These are phyloP conservation scores for Cheilosia soror DNA, from an alignment of 2,888 invertebrate species.

Conservation along the genomic window DNA sequence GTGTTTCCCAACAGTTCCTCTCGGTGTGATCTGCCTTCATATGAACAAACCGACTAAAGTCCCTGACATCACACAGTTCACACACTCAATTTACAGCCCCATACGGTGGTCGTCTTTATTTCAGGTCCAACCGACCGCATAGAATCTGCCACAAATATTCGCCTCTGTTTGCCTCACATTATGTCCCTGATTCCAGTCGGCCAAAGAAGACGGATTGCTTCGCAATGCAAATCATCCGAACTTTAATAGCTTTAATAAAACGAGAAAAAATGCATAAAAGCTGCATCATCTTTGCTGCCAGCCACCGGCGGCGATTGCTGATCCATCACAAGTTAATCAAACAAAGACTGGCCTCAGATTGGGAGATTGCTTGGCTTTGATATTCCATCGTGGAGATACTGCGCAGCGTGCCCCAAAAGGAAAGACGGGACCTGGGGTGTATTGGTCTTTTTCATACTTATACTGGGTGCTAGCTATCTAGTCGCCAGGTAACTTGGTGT, in stretches of 20 bases:
- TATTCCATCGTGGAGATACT: slow-evolving; percentile 14
- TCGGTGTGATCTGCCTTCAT: slow-evolving; percentile 27
- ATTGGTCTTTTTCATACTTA: slow-evolving; percentile 10
- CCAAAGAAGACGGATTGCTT: slow-evolving; percentile 30
- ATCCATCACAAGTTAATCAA: slow-evolving; percentile 38
- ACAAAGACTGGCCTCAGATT: slow-evolving; percentile 44
- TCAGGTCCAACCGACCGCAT: slow-evolving; percentile 15
- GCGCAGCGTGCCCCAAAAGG: slow-evolving; percentile 38
- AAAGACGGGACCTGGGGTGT: slow-evolving; percentile 11
- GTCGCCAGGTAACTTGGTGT: background rate
- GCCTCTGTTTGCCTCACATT: slow-evolving; percentile 57
- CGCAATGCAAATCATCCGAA: slow-evolving; percentile 22
- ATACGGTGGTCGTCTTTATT: slow-evolving; percentile 16
- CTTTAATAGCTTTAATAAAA: slow-evolving; percentile 34
- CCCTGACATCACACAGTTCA: slow-evolving; percentile 64
- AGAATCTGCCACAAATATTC: slow-evolving; percentile 61
- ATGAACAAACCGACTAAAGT: slow-evolving; percentile 43
- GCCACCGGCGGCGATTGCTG: slow-evolving; percentile 44
- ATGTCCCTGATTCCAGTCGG: slow-evolving; percentile 57
- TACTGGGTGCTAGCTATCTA: background rate
- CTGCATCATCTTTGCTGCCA: slow-evolving; percentile 2
- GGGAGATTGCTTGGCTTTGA: slow-evolving; percentile 50
- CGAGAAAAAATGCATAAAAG: slow-evolving; percentile 17
- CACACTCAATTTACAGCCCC: slow-evolving; percentile 32
- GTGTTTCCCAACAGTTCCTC: slow-evolving; percentile 30